Conservation (phyloP, 2,113 vertebrate species). For the Pogonocichla stellata region DNA sequence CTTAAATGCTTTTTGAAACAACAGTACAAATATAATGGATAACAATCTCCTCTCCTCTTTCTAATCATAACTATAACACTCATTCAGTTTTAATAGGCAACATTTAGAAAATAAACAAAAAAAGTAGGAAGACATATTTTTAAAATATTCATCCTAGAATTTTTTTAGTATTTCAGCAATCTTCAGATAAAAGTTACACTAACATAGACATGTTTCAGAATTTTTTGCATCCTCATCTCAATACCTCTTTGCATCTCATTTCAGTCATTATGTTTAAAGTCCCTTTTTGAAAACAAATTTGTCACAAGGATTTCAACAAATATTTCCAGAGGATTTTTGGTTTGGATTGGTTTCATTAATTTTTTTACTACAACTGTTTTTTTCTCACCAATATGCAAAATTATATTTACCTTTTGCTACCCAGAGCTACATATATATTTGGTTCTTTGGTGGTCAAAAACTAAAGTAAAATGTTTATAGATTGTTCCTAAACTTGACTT, state of each 20-base stretch:
- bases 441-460: not conserved
- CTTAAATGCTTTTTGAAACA: not conserved
- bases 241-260: not conserved
- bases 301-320: not conserved
- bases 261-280: not conserved
- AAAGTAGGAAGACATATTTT: not conserved
- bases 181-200: not conserved
- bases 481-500: not conserved
- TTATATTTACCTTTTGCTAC: not conserved
- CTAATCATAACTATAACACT: not conserved
- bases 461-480: not conserved
- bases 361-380: not conserved
- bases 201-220: not conserved
- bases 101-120: not conserved
- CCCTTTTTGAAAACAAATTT: fast-evolving
- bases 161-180: not conserved
- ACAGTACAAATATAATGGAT: not conserved
- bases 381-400: not conserved
- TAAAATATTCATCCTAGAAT: not conserved
- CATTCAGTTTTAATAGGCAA: not conserved
- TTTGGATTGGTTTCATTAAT: not conserved
- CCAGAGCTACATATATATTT: not conserved
- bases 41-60: not conserved
- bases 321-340: not conserved
- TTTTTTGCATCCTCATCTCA: not conserved